These are phyloP conservation scores for Zosterops japonicus DNA, from an alignment of 2,113 vertebrate species.

Conservation along the genomic window DNA sequence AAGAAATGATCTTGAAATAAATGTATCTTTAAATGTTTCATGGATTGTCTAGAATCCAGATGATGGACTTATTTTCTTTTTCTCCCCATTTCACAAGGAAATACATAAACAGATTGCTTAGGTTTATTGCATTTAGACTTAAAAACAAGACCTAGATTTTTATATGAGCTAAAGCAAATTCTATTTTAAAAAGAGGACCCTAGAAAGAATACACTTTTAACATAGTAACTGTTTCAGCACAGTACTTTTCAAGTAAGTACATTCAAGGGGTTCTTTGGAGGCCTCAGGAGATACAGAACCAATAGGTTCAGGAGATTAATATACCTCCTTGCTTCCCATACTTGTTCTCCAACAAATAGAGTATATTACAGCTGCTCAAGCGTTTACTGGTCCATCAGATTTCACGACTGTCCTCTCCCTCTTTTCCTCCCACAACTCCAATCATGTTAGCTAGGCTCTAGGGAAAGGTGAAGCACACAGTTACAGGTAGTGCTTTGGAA, in stretches of 20 bases:
- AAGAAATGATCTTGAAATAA: neutral
- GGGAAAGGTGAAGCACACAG: neutral
- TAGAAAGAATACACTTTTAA: neutral
- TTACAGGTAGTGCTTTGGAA: neutral
- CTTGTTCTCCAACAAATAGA: neutral
- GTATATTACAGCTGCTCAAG: neutral
- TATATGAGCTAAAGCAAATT: neutral
- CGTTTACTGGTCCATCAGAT: neutral
- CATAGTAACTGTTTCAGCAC: neutral
- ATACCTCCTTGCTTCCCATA: neutral
- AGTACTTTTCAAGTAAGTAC: neutral
- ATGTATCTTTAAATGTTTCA: neutral
- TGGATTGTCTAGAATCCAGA: neutral
- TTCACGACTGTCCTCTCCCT: neutral
- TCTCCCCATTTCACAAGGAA: neutral
- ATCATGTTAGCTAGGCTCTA: neutral
- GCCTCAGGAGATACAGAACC: neutral
- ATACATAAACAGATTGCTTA: constrained; percentile 1
- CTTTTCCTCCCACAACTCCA: neutral
- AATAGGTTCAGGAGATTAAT: neutral
- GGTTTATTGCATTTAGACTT: neutral
- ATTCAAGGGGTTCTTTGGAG: neutral
- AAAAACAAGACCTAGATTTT: neutral
- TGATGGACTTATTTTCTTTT: neutral
- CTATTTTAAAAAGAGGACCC: neutral